Percentiles rank a stretch among this genome's conserved stretches.
Evolutionary conservation across 2,113 vertebrate species (phyloP).

Genomic region (Apodemus speciosus): DNA sequence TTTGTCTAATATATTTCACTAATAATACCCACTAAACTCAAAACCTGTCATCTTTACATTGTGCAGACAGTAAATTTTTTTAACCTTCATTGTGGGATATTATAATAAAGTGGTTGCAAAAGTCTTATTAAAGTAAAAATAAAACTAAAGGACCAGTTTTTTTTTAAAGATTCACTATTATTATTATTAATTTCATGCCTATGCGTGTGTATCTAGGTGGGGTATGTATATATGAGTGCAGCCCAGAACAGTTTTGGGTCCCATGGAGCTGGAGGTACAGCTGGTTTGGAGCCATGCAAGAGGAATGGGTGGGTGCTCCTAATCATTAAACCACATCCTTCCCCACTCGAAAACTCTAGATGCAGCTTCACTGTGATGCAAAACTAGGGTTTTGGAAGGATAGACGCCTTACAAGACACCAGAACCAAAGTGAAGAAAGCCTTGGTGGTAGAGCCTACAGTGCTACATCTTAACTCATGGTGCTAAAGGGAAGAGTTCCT

Average conservation of each 20-base stretch:
- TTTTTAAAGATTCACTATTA: not conserved
- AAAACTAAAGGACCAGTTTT: not conserved
- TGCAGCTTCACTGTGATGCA: not conserved
- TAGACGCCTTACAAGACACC: too few relatives aligned
- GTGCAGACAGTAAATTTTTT: conserved; percentile 16
- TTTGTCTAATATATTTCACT: conserved; percentile 80
- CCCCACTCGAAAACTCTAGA: not conserved
- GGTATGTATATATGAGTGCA: not conserved
- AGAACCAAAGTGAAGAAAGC: not conserved
- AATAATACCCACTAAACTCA: conserved; percentile 83
- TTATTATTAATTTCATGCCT: not conserved
- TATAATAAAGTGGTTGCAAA: conserved; percentile 66
- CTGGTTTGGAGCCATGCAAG: not conserved
- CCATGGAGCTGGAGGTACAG: not conserved
- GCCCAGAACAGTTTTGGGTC: too few relatives aligned
- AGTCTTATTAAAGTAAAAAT: conserved; percentile 49
- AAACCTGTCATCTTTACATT: conserved; percentile 77
- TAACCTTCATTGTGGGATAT: conserved; percentile 66
- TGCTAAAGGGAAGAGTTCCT: not conserved
- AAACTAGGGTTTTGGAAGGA: not conserved
- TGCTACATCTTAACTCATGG: not conserved
- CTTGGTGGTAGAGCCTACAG: not conserved
- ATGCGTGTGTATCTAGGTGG: not conserved
- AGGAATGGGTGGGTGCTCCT: not conserved
- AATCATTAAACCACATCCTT: not conserved